These are phyloP conservation scores for Acanthaster planci DNA, from an alignment of 35 echinoderm and acorn worm genomes.

Conservation along the genomic window DNA sequence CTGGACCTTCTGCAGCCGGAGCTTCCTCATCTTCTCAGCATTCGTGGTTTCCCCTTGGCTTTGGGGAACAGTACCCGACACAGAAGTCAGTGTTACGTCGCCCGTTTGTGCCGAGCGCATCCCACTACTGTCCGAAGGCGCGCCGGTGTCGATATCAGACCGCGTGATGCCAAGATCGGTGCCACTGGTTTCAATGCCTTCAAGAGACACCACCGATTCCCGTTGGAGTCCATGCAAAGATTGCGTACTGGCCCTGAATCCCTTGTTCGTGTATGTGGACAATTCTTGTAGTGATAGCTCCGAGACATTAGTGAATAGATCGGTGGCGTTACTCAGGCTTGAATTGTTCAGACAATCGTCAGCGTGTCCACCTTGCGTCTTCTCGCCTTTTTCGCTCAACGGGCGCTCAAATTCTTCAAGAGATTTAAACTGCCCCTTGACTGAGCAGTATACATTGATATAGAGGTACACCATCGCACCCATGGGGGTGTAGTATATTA, in stretches of 20 bases:
- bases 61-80: neutral
- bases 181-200: neutral
- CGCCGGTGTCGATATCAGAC: no score
- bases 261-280: neutral
- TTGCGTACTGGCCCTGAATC: neutral
- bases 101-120: neutral
- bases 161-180: neutral
- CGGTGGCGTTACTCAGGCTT: neutral
- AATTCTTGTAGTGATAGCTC: neutral
- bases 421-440: neutral
- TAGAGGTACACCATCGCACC: constrained; percentile 37
- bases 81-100: neutral
- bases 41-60: neutral
- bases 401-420: neutral
- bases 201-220: neutral
- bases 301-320: no score
- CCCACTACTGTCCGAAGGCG: neutral
- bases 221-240: neutral
- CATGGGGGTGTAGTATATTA: constrained; percentile 48
- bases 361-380: no score
- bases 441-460: constrained; percentile 14
- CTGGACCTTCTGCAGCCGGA: neutral
- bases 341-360: neutral
- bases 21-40: neutral
- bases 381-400: neutral